Base-by-base conservation (phyloP, 2,113 vertebrate species). In the Brachyhypopomus occidentalis region DNA sequence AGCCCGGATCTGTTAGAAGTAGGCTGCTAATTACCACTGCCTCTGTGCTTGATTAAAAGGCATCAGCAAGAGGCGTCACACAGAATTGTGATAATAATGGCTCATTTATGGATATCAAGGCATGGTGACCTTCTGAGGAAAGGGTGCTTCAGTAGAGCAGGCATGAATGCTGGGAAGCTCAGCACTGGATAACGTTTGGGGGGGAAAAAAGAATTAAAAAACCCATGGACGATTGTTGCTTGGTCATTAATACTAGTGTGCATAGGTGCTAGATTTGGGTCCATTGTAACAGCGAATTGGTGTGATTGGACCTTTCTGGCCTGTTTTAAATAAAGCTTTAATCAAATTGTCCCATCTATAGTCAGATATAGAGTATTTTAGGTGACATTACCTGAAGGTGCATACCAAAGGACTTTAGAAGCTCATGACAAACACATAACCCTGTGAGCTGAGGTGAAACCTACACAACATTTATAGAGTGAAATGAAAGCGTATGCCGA, bases 21-120 rank as follows among this genome's bases (percentile, higher is more conserved):
- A 83, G 86, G 86, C 77, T 74, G 86, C 87, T 92, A 90, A 92
- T 92, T 91, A 90, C 84, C 81, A 87, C 77, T 72, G 89, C 90
- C 90, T 92, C 85, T 59, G 55, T 82, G 90, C 89, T 91, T 92
- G 89, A 91, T 93, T 91, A 93, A 87, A 91, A 89, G 86, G 91
- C 88, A 87, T 88, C 87, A 81, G 86, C 83, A 86, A 87, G 89
- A 86, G 85, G 87, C 86, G 85, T 86, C 89, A 85, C 84, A 86
- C 87, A 85, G 76, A 83, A 92, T 92, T 92, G 91, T 91, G 91
- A 89, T 90, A 92, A 91, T 92, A 87, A 87, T 82, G 84, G 60
- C 86, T 92, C 85, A 90, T 92, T 92, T 91, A 83, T 82, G 87
- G 84, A 86, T 86, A 80, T 86, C 84, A 84, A 86, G 79, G 85